Base-by-base conservation (phyloP, 2,113 vertebrate genomes). In the Camelus dromedarius region DNA sequence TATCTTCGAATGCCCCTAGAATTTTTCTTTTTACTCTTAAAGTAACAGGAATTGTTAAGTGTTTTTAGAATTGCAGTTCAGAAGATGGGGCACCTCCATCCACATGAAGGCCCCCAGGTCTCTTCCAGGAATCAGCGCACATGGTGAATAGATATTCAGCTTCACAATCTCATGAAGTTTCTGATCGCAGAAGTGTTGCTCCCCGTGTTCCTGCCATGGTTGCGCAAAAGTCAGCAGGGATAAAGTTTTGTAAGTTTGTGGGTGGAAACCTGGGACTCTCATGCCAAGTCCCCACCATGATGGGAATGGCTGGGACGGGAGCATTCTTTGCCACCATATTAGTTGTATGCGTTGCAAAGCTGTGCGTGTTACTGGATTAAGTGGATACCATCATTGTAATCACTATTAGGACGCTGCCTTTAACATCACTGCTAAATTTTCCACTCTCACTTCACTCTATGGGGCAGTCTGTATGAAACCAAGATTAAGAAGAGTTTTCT, bases 1-100 rank as follows among this genome's bases (percentile, higher is more conserved):
- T 48, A 42, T 81, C 54, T 95, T 91, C 82, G 91, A 70, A 95
- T 70, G 89, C 35, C 89, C 56, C 86, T 69, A 52, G 66, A 56
- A 88, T 56, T 85, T 64, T 92, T 64, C 5, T 9, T 93, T 85
- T 73, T 30, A 52, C 60, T 95, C 48, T 26, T 70, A 81, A 85
- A 76, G 66, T 62, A 66, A 50, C 12, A 3, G 54, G 32, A 85
- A 64, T 38, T 60, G 50, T 50, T 84, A 48, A 95, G 16, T 66
- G 94, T 35, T 95, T 96, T 82, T 24, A 56, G 81, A 95, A 89
- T 77, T 54, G 90, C 19, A 26, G 19, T 80, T 62, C 46, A 32
- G n/a, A 73, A 91, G 24, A 48, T 8, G 46, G 3, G 48, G 11
- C 48, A 20, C 20, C 46, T 75, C 70, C 50, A 50, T 42, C 72